These are phyloP conservation scores for Erpobdella octoculata DNA, from an alignment of 2,888 invertebrate species.

Conservation along the genomic window DNA sequence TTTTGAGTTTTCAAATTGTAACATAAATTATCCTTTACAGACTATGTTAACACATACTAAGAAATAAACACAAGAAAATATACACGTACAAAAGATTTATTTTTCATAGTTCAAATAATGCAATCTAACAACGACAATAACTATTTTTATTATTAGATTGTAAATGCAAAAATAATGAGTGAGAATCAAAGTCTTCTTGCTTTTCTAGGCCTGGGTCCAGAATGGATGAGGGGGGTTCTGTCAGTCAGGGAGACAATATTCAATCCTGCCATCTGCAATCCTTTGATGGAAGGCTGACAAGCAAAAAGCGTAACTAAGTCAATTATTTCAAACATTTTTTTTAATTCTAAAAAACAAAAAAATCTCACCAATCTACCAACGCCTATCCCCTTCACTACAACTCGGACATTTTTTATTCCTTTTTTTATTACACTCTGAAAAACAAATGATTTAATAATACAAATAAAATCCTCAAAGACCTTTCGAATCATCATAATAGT, in stretches of 20 bases:
- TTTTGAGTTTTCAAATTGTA: too few relatives aligned
- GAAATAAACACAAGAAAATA: too few relatives aligned
- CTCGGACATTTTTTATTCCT: slow-evolving; percentile 69
- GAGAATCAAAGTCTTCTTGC: slow-evolving; percentile 31
- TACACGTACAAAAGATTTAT: too few relatives aligned
- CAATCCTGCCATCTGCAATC: slow-evolving; percentile 81
- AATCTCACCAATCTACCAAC: slow-evolving; percentile 76
- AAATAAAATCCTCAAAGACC: too few relatives aligned
- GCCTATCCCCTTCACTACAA: slow-evolving; percentile 73
- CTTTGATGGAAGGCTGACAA: slow-evolving; percentile 81
- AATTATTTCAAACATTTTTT: not conserved
- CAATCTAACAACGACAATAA: too few relatives aligned
- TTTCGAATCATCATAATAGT: too few relatives aligned
- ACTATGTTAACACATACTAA: too few relatives aligned
- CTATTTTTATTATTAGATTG: not conserved
- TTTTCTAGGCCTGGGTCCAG: slow-evolving; percentile 34
- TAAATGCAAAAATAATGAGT: too few relatives aligned
- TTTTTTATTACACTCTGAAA: slow-evolving; percentile 50
- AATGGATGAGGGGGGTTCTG: slow-evolving; percentile 34
- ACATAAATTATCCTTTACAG: too few relatives aligned
- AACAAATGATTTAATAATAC: slow-evolving; percentile 15
- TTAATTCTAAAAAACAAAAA: not conserved
- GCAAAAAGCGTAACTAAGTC: not conserved
- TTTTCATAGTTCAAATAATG: too few relatives aligned
- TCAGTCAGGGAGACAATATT: slow-evolving; percentile 88